Conservation (phyloP, 92 coral and sea anemone genomes). For the Zoanthus gigantus region DNA sequence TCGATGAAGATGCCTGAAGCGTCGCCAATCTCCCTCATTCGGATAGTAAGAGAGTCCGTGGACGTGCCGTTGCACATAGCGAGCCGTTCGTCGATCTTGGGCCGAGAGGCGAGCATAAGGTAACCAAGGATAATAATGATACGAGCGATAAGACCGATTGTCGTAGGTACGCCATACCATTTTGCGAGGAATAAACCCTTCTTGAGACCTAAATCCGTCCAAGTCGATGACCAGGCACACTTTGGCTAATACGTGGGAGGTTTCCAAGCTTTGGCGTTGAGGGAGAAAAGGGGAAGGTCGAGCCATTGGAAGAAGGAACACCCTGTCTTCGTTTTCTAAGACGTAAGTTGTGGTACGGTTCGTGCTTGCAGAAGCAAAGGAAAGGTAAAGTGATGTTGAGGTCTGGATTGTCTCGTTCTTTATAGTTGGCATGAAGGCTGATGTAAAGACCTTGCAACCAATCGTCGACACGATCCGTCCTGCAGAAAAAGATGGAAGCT, state of each 20-base stretch:
- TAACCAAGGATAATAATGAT: background rate
- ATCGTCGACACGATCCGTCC: background rate
- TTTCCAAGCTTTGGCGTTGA: background rate
- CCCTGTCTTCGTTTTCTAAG: background rate
- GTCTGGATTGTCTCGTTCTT: background rate
- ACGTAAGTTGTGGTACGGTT: background rate
- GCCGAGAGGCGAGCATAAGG: background rate
- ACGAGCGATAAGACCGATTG: background rate
- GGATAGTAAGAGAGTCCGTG: slow-evolving; percentile 9
- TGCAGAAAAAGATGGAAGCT: background rate
- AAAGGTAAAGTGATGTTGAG: background rate
- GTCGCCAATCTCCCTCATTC: too few relatives aligned
- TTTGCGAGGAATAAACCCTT: background rate
- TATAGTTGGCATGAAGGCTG: background rate
- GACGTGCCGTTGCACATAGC: background rate
- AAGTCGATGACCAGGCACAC: background rate
- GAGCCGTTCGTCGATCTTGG: background rate
- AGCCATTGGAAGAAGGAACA: slow-evolving; percentile 20
- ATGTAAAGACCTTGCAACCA: background rate
- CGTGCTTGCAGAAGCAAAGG: background rate
- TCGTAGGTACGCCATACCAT: slow-evolving; percentile 1
- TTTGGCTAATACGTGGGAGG: background rate
- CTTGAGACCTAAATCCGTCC: background rate
- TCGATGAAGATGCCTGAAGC: background rate
- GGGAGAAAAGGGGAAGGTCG: background rate